Percentiles rank a stretch among this genome's conserved stretches.
Evolutionary conservation across 2,113 vertebrate genomes (phyloP).

Genomic region (Quiscalus mexicanus): DNA sequence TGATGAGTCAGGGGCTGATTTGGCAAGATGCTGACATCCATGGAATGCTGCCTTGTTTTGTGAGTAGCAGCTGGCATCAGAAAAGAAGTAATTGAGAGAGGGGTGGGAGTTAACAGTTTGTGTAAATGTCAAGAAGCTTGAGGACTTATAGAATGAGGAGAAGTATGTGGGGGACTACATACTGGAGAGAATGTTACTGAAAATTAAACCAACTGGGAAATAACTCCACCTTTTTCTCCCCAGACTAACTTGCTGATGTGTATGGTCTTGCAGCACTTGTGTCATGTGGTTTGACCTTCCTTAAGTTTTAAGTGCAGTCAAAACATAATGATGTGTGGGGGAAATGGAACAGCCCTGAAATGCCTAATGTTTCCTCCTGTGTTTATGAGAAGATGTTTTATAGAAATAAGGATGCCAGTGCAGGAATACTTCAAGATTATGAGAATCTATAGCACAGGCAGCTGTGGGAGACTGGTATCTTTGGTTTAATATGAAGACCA

Average conservation of each 20-base stretch:
- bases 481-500: neutral
- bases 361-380: neutral
- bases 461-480: neutral
- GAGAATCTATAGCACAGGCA: neutral
- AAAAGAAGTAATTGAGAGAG: neutral
- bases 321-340: neutral
- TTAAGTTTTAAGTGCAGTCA: neutral
- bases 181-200: neutral
- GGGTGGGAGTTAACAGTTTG: neutral
- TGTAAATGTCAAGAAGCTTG: neutral
- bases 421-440: neutral
- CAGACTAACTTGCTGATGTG: neutral
- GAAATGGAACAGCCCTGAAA: neutral
- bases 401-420: neutral
- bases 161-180: neutral
- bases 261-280: neutral
- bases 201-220: neutral
- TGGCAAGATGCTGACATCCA: neutral
- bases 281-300: neutral
- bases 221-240: neutral
- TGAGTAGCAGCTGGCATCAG: neutral
- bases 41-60: neutral
- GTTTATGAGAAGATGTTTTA: neutral
- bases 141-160: neutral
- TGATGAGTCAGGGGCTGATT: neutral